These are phyloP conservation scores for Malacoraja senta DNA, from an alignment of 2,797 vertebrate genomes.

Conservation along the genomic window DNA sequence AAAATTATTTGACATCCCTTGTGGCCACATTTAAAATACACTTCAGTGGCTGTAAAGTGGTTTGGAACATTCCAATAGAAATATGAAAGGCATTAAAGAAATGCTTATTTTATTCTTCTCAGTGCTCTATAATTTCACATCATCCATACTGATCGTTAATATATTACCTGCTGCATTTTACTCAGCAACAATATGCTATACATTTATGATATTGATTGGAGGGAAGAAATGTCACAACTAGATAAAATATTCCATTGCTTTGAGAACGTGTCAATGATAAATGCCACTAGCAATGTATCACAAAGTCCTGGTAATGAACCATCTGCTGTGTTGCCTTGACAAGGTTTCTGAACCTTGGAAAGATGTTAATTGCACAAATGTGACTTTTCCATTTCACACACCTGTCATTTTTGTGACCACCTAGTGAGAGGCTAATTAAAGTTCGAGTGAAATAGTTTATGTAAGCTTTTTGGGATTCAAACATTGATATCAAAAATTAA, in stretches of 20 bases:
- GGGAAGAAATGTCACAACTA: not conserved
- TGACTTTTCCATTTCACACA: not conserved
- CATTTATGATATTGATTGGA: not conserved
- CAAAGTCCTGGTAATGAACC: not conserved
- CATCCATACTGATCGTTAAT: not conserved
- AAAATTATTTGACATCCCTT: too few relatives aligned
- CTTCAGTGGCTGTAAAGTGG: too few relatives aligned
- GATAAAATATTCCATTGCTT: not conserved
- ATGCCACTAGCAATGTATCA: not conserved
- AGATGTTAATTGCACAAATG: not conserved
- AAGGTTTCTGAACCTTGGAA: not conserved
- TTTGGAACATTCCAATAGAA: too few relatives aligned
- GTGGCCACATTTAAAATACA: too few relatives aligned
- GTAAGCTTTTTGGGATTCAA: not conserved
- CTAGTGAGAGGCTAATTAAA: not conserved
- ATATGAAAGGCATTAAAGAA: too few relatives aligned
- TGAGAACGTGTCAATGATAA: not conserved
- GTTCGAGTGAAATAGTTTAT: not conserved
- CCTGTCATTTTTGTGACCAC: not conserved
- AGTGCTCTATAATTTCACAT: not conserved
- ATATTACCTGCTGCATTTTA: not conserved
- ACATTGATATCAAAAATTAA: not conserved
- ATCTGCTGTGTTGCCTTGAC: not conserved
- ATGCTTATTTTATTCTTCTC: too few relatives aligned
- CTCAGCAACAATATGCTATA: not conserved